Base-by-base conservation (phyloP, 2,888 invertebrate species). In the Ennomos quercinarius region DNA sequence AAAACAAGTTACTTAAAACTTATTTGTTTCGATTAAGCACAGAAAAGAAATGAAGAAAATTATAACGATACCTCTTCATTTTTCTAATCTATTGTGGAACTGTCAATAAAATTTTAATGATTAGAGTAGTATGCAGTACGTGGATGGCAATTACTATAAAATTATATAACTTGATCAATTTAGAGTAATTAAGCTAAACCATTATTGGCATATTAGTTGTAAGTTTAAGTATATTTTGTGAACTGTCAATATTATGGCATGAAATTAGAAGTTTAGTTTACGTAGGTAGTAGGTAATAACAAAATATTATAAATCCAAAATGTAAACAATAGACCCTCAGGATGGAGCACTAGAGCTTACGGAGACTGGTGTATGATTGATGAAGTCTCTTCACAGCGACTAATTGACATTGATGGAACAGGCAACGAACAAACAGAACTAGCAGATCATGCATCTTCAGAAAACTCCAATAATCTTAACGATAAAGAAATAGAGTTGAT, bases 371-470 rank as follows among this genome's bases (percentile, higher is more conserved):
- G 59, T 84, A 89, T 89, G 91, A 91, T 91, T 86, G 91, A 92
- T 92, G 84, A 81, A 79, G 79, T 81, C 84, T 87, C 89, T 79
- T 87, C 86, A 86, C 80, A 84, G 84, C 86, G 85, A 64, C 86
- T 92, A 92, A 92, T 92, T 91, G 92, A 92, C 92, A 91, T 83
- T 92, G 92, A 92, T 91, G 87, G 92, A 92, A 89, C 87, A 87
- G 86, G 77, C 77, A 76, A 71, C 74, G 74, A 68, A 73, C 76
- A 71, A 74, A 77, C 79, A 72, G 63, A 68, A 72, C 81, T 73
- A 78, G 42, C 53, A 49, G 34, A 73, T 61, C 67, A 71, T 68
- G 68, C 72, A 74, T 71, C 61, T 55, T 62, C 41, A 61, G 8
- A 55, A 71, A 69, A 65, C 57, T 63, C 64, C 52, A 64, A 48